These are phyloP conservation scores for Agonopterix heracliana DNA, from an alignment of 2,888 invertebrate genomes.

Conservation along the genomic window DNA sequence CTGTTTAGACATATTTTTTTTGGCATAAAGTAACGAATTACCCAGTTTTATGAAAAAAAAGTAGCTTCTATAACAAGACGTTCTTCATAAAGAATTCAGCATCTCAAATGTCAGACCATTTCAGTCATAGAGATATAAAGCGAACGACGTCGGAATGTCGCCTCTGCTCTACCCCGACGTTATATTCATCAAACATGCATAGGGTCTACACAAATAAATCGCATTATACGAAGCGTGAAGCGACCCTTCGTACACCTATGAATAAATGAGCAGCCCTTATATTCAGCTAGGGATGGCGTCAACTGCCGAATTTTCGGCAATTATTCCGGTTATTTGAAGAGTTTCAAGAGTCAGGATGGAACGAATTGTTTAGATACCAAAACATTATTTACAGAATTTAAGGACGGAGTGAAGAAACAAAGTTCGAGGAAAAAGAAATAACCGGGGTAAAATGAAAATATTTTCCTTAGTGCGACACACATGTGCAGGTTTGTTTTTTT, in stretches of 20 bases:
- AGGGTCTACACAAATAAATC: conserved; percentile 51
- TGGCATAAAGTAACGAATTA: no score
- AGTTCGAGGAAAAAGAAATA: no score
- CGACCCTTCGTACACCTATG: conserved; percentile 29
- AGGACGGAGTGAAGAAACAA: no score
- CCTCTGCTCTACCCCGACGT: conserved; percentile 13
- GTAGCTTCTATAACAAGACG: not conserved
- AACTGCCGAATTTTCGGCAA: no score
- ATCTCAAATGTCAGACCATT: not conserved
- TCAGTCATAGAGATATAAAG: conserved; percentile 2
- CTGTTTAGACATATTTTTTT: no score
- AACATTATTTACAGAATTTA: no score
- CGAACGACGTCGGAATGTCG: conserved; percentile 9
- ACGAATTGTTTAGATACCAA: no score
- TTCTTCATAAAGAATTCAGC: conserved; percentile 2
- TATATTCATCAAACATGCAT: conserved; percentile 48
- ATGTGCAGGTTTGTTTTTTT: no score
- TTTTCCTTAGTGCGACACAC: no score
- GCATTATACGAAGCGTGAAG: conserved; percentile 39
- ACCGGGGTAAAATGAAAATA: no score
- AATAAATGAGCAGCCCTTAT: conserved; percentile 34
- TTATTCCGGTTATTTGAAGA: no score
- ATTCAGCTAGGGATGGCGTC: not conserved
- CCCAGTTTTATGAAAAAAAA: not conserved
- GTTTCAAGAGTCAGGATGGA: no score